Base-by-base conservation (phyloP, 2,113 vertebrate species). In the Stegostoma tigrinum region DNA sequence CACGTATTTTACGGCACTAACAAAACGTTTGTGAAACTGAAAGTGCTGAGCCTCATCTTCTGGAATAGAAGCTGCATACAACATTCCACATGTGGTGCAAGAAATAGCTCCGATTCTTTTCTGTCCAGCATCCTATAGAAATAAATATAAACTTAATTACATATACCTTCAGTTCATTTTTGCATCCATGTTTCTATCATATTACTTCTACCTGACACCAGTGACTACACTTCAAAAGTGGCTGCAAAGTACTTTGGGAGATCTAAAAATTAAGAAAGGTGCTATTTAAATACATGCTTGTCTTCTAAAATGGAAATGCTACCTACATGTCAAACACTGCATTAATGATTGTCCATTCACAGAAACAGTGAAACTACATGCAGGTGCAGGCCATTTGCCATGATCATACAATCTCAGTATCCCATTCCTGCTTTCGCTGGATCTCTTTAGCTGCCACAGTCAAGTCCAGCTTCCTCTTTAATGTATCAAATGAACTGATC, bases 1-100 rank as follows among this genome's bases (percentile, higher is more conserved):
- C 99, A 99, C 99, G 19, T 99, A 99, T 98, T 98, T 99, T 96
- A 99, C 99, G 96, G 99, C 99, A 96, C 99, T 99, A 98, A 99
- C 98, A 97, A 99, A 99, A 97, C 99, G 99, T 97, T 99, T 99
- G 97, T 99, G 99, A 97, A 99, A 99, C 70, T 99, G 98, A 42
- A 99, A 97, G 96, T 99, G 99, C 68, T 99, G 99, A 48, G 99
- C 98, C 97, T 99, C 99, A 96, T 99, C 99, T 96, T 99, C 99
- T 2, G 99, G 98, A 97, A 98, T 99, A 96, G 99, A 98, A 61
- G 98, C 98, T 23, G 99, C 98, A 96, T 99, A 99, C 95, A 99
- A 98, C 99, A 99, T 99, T 97, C 99, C 99, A 97, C 99, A 99
- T 96, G 99, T 97, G 96, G 97, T 98, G 97, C 99, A 99, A 96